Percentiles rank a stretch among this genome's conserved stretches.
These are phyloP conservation scores for Prochilodus magdalenae DNA, from an alignment of 2,113 vertebrate genomes.

Conservation along the genomic window DNA sequence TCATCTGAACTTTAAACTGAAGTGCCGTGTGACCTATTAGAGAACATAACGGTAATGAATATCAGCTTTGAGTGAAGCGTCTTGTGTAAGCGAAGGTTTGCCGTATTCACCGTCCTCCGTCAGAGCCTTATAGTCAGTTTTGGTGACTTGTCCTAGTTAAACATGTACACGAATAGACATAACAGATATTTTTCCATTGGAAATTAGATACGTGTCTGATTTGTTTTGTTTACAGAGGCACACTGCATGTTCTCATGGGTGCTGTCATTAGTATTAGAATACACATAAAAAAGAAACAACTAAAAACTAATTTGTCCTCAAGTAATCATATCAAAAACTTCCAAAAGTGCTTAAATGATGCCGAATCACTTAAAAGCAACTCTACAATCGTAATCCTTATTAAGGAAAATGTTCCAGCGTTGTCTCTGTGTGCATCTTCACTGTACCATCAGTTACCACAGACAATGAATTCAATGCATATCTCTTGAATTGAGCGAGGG, in stretches of 20 bases:
- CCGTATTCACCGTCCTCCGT: not conserved
- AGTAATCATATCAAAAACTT: slow-evolving; percentile 4
- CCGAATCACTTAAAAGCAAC: not conserved
- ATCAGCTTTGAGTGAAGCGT: too few species aligned
- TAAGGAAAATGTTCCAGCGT: not conserved
- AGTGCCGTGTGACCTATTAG: not conserved
- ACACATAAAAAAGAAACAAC: not conserved
- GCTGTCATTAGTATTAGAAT: not conserved
- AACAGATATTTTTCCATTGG: too few species aligned
- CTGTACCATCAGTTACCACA: not conserved
- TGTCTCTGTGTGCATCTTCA: not conserved
- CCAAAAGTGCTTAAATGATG: not conserved
- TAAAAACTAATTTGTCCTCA: not conserved
- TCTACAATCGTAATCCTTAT: not conserved
- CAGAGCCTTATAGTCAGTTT: not conserved
- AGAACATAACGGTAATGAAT: not conserved
- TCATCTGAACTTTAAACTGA: too few species aligned
- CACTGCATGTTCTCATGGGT: slow-evolving; percentile 7
- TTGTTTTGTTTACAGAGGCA: not conserved
- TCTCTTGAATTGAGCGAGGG: too few species aligned
- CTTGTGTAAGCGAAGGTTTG: too few species aligned
- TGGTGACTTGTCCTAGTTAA: not conserved
- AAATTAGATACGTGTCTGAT: too few species aligned
- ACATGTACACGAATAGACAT: too few species aligned
- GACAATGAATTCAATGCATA: not conserved